Conservation (phyloP, 2,113 vertebrate species). For the Megaceryle maxima region DNA sequence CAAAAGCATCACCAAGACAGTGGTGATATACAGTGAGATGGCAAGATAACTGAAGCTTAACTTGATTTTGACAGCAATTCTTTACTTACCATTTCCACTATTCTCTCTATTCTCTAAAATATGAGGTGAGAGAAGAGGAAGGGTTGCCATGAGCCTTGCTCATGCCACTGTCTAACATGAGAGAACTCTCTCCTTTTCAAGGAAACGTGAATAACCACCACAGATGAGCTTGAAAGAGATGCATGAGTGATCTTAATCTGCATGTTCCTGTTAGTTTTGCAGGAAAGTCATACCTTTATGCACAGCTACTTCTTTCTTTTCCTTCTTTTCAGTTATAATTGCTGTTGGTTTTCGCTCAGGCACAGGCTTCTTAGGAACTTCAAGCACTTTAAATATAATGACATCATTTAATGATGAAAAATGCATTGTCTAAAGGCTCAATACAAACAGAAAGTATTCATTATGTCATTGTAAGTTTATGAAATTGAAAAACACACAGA, state of each 20-base stretch:
- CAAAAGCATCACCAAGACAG: neutral
- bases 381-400: conserved; percentile 49
- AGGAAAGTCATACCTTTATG: conserved; percentile 79
- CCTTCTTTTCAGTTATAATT: conserved; percentile 69
- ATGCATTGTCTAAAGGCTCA: neutral
- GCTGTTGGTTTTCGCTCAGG: conserved; percentile 50
- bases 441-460: neutral
- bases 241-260: neutral
- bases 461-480: neutral
- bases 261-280: neutral
- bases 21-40: neutral
- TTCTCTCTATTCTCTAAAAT: neutral
- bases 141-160: neutral
- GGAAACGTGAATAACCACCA: neutral
- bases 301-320: conserved; percentile 71
- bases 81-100: neutral
- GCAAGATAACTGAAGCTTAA: neutral
- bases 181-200: neutral
- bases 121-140: neutral
- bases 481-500: neutral
- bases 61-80: neutral
- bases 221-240: neutral
- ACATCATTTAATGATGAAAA: neutral
- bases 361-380: conserved; percentile 68
- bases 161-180: neutral